phyloP scores from a whole-genome alignment of 2,888 invertebrate species.

The Tortrix viridana region DNA sequence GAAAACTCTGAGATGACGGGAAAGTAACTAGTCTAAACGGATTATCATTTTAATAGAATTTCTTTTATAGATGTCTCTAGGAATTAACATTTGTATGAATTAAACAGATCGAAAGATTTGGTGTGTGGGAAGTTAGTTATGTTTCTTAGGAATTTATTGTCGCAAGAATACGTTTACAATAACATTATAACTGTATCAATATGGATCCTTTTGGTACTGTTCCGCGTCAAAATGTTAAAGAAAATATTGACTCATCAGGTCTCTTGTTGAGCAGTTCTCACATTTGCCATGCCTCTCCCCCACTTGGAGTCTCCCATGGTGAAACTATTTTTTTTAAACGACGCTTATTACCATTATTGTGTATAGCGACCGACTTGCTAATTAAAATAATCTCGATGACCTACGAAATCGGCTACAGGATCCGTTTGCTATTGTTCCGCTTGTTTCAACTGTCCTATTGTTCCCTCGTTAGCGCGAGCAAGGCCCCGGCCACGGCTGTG shows the following conservation, averaged over 20 bases:
- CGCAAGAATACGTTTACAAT: not conserved
- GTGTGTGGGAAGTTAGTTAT: constrained; percentile 8
- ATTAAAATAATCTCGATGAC: constrained; percentile 11
- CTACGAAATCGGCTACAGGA: constrained; percentile 10
- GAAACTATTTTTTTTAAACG: no score
- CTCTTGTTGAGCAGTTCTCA: no score
- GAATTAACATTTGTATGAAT: constrained; percentile 1
- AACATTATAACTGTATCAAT: not conserved
- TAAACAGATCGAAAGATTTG: not conserved
- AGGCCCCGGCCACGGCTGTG: not conserved
- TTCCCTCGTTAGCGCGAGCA: constrained; percentile 2
- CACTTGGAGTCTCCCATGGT: no score
- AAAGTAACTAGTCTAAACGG: constrained; percentile 15
- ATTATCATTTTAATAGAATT: constrained; percentile 34
- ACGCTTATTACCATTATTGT: no score
- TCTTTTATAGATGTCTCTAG: constrained; percentile 11
- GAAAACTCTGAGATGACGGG: constrained; percentile 25
- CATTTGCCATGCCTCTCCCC: no score
- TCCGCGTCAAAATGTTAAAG: no score
- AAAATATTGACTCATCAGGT: no score
- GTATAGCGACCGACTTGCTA: not conserved
- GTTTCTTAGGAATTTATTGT: not conserved
- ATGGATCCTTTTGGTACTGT: not conserved
- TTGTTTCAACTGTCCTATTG: constrained; percentile 21
- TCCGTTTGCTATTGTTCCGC: constrained; percentile 18